Evolutionary conservation across 2,113 vertebrate genomes (phyloP), one percentile per base, ranked within the genome.

Genomic region (Callocephalon fimbriatum): DNA sequence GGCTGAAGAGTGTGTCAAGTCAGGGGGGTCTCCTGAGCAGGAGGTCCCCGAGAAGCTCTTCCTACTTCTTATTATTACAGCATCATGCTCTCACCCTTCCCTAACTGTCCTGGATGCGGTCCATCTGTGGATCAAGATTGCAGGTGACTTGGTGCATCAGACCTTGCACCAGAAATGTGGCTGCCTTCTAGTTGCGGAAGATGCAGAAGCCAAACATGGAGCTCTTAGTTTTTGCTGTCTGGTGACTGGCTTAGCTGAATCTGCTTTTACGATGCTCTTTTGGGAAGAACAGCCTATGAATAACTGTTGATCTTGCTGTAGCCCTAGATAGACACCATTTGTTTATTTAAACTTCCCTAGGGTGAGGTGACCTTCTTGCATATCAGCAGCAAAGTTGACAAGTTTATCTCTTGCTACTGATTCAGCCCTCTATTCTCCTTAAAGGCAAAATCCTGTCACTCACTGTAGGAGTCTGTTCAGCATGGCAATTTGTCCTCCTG

Each of bases 401-500:
- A 89, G 80, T 66, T 91, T 96, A 91, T 96, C 91, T 93, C 71
- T 62, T 15, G 29, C 45, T 84, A 70, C 50, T 42, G 87, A 40
- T 73, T 47, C 75, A 54, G 66, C 48, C 40, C 62, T 61, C 29
- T 26, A 2, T 56, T 65, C 75, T 73, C 45, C 65, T 93, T 42
- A 1, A 29, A 54, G 45, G 48, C 75, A 50, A 89, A 68, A 86
- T 88, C 88, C 83, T 90, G 90, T 76, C 74, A 81, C 45, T 23
- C 2, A 7, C 80, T 62, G 40, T 9, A n/a, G 31, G 56, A 61
- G 38, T 27, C 40, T 79, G 71, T 88, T 93, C 26, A 82, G 32
- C 75, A 19, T 0, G 0, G 63, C 66, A 51, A 14, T 75, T 86
- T 59, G 16, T 83, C 79, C 82, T 90, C 45, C 45, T 70, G 25